phyloP scores from a whole-genome alignment of 2,797 vertebrate genomes.

The Cryptoprocta ferox region DNA sequence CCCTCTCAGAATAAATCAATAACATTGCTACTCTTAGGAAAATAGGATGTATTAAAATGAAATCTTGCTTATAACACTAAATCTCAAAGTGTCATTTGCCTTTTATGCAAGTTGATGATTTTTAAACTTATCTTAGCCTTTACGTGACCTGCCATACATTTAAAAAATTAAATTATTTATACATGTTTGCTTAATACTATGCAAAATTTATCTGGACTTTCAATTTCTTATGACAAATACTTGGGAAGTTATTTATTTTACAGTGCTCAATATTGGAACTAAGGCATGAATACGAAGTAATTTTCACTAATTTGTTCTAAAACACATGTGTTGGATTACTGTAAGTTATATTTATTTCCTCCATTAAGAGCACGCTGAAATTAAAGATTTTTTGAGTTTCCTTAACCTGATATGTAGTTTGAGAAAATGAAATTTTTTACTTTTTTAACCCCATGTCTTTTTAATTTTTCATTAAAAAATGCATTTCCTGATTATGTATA shows the following conservation, averaged over 20 bases:
- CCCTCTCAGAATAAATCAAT: slow-evolving; percentile 88
- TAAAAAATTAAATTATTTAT: slow-evolving; percentile 53
- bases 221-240: slow-evolving; percentile 47
- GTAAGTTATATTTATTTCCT: slow-evolving; percentile 45
- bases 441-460: slow-evolving; percentile 32
- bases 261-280: not conserved
- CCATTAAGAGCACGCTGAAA: slow-evolving; percentile 35
- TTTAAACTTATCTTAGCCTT: slow-evolving; percentile 74
- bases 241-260: slow-evolving; percentile 55
- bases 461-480: slow-evolving; percentile 19
- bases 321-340: slow-evolving; percentile 34
- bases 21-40: slow-evolving; percentile 87
- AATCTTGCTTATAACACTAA: slow-evolving; percentile 81
- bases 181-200: slow-evolving; percentile 57
- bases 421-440: slow-evolving; percentile 18
- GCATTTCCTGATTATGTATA: slow-evolving; percentile 38
- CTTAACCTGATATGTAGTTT: not conserved
- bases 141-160: slow-evolving; percentile 26
- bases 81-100: slow-evolving; percentile 65
- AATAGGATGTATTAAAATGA: slow-evolving; percentile 85
- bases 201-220: slow-evolving; percentile 49
- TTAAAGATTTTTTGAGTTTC: not conserved
- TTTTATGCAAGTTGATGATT: slow-evolving; percentile 79
- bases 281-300: not conserved
- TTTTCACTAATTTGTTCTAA: slow-evolving; percentile 56